Evolutionary conservation across 2,888 invertebrate genomes (phyloP).

Genomic region (Drosophila villosipedis): DNA sequence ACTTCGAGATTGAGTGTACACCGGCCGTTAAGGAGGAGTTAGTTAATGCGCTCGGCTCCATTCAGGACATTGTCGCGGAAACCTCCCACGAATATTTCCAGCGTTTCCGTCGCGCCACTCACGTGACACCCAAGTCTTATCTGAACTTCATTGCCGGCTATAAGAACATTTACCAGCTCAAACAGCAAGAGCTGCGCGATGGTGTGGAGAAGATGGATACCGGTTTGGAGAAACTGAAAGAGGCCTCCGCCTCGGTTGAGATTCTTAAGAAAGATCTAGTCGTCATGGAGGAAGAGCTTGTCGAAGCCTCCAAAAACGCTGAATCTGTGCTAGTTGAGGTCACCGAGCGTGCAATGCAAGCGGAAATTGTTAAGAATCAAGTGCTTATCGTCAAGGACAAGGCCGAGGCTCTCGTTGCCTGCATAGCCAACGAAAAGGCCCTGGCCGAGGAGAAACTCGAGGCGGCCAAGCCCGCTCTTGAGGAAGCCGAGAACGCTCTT

Average conservation of each 20-base stretch:
- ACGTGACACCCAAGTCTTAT: constrained; percentile 98
- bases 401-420: constrained; percentile 94
- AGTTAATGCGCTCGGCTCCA: constrained; percentile 95
- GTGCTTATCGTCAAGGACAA: constrained; percentile 98
- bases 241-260: constrained; percentile 97
- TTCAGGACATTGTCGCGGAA: constrained; percentile 95
- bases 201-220: constrained; percentile 97
- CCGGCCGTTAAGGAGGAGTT: constrained; percentile 93
- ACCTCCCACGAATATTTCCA: constrained; percentile 95
- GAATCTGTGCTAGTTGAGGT: constrained; percentile 95
- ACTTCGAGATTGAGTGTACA: constrained; percentile 95
- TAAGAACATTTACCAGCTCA: constrained; percentile 96
- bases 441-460: constrained; percentile 96
- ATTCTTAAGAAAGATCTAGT: constrained; percentile 95
- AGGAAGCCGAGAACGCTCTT: constrained; percentile 97
- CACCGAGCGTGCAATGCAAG: constrained; percentile 96
- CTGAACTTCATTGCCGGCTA: constrained; percentile 97
- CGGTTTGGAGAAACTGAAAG: constrained; percentile 96
- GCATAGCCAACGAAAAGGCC: constrained; percentile 95
- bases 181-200: constrained; percentile 94
- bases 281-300: constrained; percentile 97
- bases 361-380: constrained; percentile 97
- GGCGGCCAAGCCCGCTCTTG: constrained; percentile 97
- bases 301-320: constrained; percentile 96
- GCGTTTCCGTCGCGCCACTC: constrained; percentile 95